phyloP scores from a whole-genome alignment of 35 echinoderm and acorn worm genomes.

The Heliocidaris erythrogramma region DNA sequence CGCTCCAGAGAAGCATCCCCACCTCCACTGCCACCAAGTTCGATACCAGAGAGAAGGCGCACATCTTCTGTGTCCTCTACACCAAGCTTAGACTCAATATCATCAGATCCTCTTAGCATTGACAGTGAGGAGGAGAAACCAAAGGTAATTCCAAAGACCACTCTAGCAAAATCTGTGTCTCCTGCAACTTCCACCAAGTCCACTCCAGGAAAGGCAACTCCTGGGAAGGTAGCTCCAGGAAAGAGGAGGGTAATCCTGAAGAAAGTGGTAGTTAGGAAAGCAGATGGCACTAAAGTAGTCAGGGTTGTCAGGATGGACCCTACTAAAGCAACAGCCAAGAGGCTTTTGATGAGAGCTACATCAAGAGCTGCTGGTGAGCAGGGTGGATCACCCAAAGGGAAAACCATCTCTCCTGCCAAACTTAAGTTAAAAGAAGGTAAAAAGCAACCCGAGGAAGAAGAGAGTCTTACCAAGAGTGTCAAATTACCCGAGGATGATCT shows the following conservation, averaged over 20 bases:
- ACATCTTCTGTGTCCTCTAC: constrained; percentile 28
- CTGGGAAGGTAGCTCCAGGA: neutral
- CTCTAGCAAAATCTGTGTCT: neutral
- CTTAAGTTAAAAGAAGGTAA: neutral
- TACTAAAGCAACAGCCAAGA: constrained; percentile 23
- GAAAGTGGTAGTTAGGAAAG: constrained; percentile 44
- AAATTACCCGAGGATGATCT: neutral
- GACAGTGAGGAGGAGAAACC: constrained; percentile 31
- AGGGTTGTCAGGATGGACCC: constrained; percentile 30
- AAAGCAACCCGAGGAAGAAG: neutral
- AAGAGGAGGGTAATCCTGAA: constrained; percentile 32
- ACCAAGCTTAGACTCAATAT: constrained; percentile 33
- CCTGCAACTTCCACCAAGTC: neutral
- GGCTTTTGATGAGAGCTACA: constrained; percentile 25
- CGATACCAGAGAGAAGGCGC: neutral
- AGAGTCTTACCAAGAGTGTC: neutral
- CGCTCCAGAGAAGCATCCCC: constrained; percentile 49
- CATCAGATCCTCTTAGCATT: neutral
- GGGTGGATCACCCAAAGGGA: constrained; percentile 22
- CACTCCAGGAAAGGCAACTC: constrained; percentile 19
- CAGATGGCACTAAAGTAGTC: constrained; percentile 36
- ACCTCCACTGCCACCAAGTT: constrained; percentile 58
- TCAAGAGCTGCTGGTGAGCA: constrained; percentile 21
- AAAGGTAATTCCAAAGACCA: neutral
- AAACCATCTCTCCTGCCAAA: constrained; percentile 7